These are phyloP conservation scores for Subanguina moxae DNA, from an alignment of 1,140 invertebrate species.

Conservation along the genomic window DNA sequence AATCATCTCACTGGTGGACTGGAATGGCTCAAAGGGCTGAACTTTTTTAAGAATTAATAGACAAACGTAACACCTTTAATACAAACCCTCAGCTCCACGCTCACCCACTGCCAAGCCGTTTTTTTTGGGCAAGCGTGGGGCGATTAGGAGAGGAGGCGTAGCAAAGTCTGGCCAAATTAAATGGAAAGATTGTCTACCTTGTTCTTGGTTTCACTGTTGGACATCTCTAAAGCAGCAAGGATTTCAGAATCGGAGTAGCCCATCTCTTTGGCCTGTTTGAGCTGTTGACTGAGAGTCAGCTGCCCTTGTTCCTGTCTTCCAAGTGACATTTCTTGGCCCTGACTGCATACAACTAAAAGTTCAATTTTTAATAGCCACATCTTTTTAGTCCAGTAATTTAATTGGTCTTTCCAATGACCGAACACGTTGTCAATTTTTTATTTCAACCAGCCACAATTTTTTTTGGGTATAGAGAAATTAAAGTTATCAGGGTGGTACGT, in stretches of 20 bases:
- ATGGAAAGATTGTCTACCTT: slow-evolving; percentile 15
- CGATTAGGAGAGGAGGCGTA: too few relatives aligned
- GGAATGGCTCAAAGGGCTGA: slow-evolving; percentile 27
- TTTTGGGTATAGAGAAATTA: too few relatives aligned
- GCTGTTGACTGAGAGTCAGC: slow-evolving; percentile 19
- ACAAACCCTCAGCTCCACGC: not conserved
- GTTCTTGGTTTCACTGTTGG: slow-evolving; percentile 9
- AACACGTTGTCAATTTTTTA: too few relatives aligned
- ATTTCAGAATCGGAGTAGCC: slow-evolving; percentile 21
- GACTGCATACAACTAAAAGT: too few relatives aligned
- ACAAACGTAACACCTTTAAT: too few relatives aligned
- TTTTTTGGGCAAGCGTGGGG: too few relatives aligned
- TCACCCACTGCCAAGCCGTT: not conserved
- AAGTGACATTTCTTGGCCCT: not conserved
- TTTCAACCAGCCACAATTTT: too few relatives aligned
- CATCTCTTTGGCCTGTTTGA: slow-evolving; percentile 21
- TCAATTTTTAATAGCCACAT: too few relatives aligned
- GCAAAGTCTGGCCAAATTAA: not conserved
- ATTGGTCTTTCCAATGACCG: too few relatives aligned
- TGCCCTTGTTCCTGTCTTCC: not conserved
- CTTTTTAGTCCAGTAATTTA: too few relatives aligned
- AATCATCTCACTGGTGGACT: slow-evolving; percentile 31
- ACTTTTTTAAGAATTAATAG: slow-evolving; percentile 7
- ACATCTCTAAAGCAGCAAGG: slow-evolving; percentile 30
- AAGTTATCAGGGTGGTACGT: too few relatives aligned